Conservation (phyloP, 2,797 vertebrate species). For the Yasuhikotakia modesta region DNA sequence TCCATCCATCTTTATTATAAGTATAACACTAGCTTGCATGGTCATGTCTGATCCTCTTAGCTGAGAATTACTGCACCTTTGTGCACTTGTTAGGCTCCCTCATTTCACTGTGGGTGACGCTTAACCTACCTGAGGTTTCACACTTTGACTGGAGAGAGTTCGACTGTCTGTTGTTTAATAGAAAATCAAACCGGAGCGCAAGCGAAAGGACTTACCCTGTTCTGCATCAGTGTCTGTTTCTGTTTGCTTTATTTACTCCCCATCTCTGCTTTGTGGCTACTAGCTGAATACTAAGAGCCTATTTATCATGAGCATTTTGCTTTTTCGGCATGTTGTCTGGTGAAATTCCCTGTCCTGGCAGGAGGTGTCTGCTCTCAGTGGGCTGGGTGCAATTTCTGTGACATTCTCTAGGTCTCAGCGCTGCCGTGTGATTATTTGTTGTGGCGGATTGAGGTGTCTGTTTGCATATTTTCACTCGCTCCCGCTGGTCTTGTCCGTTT, state of each 20-base stretch:
- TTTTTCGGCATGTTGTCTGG: constrained; percentile 36
- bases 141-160: background rate
- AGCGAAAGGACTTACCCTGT: constrained; percentile 17
- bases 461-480: constrained; percentile 47
- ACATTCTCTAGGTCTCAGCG: constrained; percentile 57
- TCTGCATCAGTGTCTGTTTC: constrained; percentile 47
- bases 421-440: constrained; percentile 47
- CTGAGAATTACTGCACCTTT: constrained; percentile 19
- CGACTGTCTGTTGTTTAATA: constrained; percentile 43
- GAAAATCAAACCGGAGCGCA: constrained; percentile 28
- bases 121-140: constrained; percentile 8
- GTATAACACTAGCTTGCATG: constrained; percentile 11
- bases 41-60: constrained; percentile 27
- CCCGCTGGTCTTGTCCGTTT: constrained; percentile 43
- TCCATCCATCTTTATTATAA: constrained; percentile 1
- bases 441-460: constrained; percentile 49
- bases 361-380: constrained; percentile 56
- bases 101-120: constrained; percentile 10
- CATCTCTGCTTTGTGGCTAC: constrained; percentile 38
- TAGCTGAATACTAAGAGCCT: constrained; percentile 48
- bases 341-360: constrained; percentile 58
- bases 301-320: constrained; percentile 46
- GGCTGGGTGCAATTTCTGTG: constrained; percentile 50
- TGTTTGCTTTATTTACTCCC: constrained; percentile 46
- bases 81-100: constrained; percentile 1